Percentiles rank a stretch among this genome's conserved stretches.
These are phyloP conservation scores for Platichthys flesus DNA, from an alignment of 2,113 vertebrate species.

Conservation along the genomic window DNA sequence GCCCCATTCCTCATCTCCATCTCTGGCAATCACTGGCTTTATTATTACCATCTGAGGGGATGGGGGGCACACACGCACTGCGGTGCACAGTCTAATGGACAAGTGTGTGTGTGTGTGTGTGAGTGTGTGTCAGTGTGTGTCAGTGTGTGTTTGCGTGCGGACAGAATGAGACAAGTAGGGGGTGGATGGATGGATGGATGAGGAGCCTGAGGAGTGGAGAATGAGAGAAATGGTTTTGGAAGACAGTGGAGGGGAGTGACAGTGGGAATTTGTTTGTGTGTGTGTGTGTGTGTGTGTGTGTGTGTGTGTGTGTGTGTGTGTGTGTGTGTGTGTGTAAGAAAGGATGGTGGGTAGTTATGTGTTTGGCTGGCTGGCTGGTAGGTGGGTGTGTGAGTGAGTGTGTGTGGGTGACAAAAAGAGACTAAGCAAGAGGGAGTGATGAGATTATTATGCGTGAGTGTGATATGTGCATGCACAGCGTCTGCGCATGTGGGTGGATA, in stretches of 20 bases:
- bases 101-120: conserved; percentile 12
- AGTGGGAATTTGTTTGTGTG: conserved; percentile 32
- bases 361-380: conserved; percentile 43
- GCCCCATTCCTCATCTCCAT: conserved; percentile 67
- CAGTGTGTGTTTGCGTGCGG: conserved; percentile 37
- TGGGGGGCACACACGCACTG: conserved; percentile 32
- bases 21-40: conserved; percentile 69
- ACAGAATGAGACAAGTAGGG: conserved; percentile 55
- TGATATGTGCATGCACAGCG: conserved; percentile 41
- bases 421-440: conserved; percentile 67
- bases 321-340: conserved; percentile 3
- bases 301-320: conserved; percentile 29
- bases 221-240: conserved; percentile 64
- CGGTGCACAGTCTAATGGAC: conserved; percentile 2
- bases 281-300: conserved; percentile 41
- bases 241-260: conserved; percentile 53
- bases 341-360: conserved; percentile 37
- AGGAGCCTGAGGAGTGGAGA: conserved; percentile 71
- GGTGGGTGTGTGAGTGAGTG: conserved; percentile 40
- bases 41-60: conserved; percentile 69
- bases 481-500: conserved; percentile 36
- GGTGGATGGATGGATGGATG: conserved; percentile 72
- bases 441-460: conserved; percentile 64
- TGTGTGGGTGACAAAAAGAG: conserved; percentile 63
- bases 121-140: conserved; percentile 18